These are phyloP conservation scores for Ceratoteleas bidentatus DNA, from an alignment of 1,140 invertebrate species.

Conservation along the genomic window DNA sequence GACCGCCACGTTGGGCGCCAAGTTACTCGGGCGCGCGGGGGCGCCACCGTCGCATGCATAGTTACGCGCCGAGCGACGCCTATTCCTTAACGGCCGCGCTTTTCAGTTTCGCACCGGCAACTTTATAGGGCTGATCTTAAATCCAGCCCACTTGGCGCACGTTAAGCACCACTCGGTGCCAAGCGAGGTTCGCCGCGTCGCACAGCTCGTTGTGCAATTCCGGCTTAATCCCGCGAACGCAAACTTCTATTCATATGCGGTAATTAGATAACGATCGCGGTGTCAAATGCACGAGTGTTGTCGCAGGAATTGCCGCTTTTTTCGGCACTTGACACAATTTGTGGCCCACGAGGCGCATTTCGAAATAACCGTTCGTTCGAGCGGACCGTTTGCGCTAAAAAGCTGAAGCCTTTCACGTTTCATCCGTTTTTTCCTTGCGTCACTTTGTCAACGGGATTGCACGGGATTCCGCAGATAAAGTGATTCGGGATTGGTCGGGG, in stretches of 20 bases:
- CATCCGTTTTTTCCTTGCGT: conserved; percentile 14
- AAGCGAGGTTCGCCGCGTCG: conserved; percentile 26
- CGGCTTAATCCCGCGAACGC: conserved; percentile 38
- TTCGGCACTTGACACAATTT: conserved; percentile 33
- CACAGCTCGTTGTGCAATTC: conserved; percentile 54
- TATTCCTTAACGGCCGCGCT: conserved; percentile 48
- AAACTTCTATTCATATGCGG: conserved; percentile 50
- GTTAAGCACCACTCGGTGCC: conserved; percentile 53
- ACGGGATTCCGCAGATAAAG: conserved; percentile 23
- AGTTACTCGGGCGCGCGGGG: too few relatives aligned
- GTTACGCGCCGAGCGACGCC: conserved; percentile 39
- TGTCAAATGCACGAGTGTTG: conserved; percentile 10
- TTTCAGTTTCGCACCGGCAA: conserved; percentile 44
- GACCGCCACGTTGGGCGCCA: too few relatives aligned
- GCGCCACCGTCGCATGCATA: conserved; percentile 55
- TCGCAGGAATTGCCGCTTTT: conserved; percentile 4
- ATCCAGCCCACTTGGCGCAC: conserved; percentile 53
- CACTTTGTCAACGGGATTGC: conserved; percentile 25
- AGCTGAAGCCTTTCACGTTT: conserved; percentile 19
- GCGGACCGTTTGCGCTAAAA: conserved; percentile 22
- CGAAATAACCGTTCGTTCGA: conserved; percentile 37
- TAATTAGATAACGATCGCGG: conserved; percentile 46
- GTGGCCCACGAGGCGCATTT: conserved; percentile 4
- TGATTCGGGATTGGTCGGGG: conserved; percentile 21
- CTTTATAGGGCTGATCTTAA: conserved; percentile 58